Base-by-base conservation (phyloP, 2,113 vertebrate species). In the Chloropsis hardwickii region DNA sequence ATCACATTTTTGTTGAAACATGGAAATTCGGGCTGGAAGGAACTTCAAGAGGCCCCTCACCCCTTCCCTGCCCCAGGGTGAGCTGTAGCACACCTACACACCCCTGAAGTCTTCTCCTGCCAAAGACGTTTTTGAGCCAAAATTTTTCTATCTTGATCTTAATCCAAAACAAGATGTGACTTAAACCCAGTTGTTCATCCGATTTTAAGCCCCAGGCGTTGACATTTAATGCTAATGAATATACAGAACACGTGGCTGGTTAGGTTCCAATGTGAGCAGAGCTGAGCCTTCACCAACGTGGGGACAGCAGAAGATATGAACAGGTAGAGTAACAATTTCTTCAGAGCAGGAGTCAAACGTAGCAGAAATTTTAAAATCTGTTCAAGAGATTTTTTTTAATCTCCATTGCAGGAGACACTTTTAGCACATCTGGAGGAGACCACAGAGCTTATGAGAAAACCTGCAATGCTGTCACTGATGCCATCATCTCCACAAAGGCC, bases 211-310 rank as follows among this genome's bases (percentile, higher is more conserved):
- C 61, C 17, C 51, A 60, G 67, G 47, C 19, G 1, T 53, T 90
- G 64, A 40, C n/a, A 47, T 86, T 78, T 53, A 92, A 54, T n/a
- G 78, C 39, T 78, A 54, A 54, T 56, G 60, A 61, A 91, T 6
- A 70, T 4, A 51, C 5, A 84, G 33, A 67, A 60, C 4, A 12
- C 28, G 39, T 50, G 39, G 23, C 23, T 76, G 84, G 28, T 24
- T 35, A 15, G 16, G 31, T 25, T 71, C 23, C 1, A 1, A 22
- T 22, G 33, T 31, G 74, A 90, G 31, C 5, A 27, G 57, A 88
- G 50, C 65, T 18, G 47, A 67, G 54, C 27, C 29, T 80, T 44
- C 4, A 2, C 45, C 62, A 57, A 66, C 0, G 0, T 0, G 0
- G 47, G 24, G 47, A 61, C 8, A 80, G 39, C 12, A 23, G 54